Conservation (phyloP, 37 sponge, comb jelly and placozoan species). For the Tethya wilhelma region DNA sequence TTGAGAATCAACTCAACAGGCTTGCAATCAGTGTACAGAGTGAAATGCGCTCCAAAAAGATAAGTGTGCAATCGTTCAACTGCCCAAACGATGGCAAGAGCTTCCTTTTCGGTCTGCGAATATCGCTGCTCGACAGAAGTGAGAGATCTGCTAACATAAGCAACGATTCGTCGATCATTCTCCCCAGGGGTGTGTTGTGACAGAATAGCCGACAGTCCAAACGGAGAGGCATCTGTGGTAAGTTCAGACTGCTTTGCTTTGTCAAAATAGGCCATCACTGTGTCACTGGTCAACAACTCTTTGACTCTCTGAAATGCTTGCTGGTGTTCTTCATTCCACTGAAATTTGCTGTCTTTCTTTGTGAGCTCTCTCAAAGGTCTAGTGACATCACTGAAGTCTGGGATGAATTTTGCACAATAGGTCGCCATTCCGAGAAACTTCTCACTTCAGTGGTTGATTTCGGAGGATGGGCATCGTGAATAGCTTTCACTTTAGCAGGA, state of each 20-base stretch:
- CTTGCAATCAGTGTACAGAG: conserved; percentile 47
- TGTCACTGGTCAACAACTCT: conserved; percentile 4
- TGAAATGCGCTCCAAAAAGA: conserved; percentile 65
- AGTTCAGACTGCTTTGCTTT: conserved; percentile 25
- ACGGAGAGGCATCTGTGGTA: conserved; percentile 38
- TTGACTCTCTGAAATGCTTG: conserved; percentile 29
- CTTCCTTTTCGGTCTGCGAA: conserved; percentile 48
- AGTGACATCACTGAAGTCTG: conserved; percentile 38
- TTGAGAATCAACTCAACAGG: conserved; percentile 29
- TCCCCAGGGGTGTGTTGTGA: conserved; percentile 1
- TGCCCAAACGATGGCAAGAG: conserved; percentile 43
- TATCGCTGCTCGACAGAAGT: conserved; percentile 22
- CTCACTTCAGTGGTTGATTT: conserved; percentile 25
- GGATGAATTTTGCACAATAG: conserved; percentile 57
- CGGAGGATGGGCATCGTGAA: conserved; percentile 31
- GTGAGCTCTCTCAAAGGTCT: conserved; percentile 37
- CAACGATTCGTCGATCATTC: conserved; percentile 19
- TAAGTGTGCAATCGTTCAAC: conserved; percentile 52
- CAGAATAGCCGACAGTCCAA: conserved; percentile 36
- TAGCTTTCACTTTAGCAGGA: conserved; percentile 36
- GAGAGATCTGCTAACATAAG: conserved; percentile 37
- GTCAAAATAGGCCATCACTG: conserved; percentile 40
- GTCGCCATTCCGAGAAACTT: conserved; percentile 62
- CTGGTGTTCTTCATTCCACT: conserved; percentile 29
- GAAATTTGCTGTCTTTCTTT: conserved; percentile 25